Evolutionary conservation across 2,113 vertebrate genomes (phyloP), one percentile per base, ranked within the genome.

Genomic region (Hemichromis elongatus): DNA sequence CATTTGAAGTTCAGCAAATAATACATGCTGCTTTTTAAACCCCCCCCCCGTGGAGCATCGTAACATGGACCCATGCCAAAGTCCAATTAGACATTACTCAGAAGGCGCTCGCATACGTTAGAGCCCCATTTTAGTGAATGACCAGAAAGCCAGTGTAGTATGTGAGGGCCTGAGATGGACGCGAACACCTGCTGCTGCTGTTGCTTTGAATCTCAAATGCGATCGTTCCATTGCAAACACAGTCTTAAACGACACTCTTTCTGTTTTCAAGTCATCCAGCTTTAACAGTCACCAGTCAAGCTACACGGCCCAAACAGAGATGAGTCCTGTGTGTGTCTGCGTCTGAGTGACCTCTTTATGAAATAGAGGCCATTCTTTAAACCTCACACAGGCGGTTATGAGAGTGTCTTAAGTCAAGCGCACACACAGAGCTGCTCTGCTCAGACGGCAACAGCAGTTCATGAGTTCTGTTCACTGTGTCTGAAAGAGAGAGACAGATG

Each of bases 141-240:
- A 47, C 3, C 12, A 70, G 75, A 66, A 3, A 13, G 16, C 75
- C 13, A 83, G 21, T 50, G n/a, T 47, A 50, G 16, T 50, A 50
- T 0, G 6, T 30, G 6, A 50, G 24, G 30, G 26, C 6, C 37
- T 13, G 4, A 33, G 13, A 68, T 26, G 6, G 26, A 28, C 55
- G 33, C 19, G 37, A 26, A 66, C 40, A 24, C 21, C 6, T 2
- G 10, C 21, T 37, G 26, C 21, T 37, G 21, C 21, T 77, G 47
- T 30, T 85, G 30, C 28, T 89, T 89, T 91, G 54, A 82, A 70
- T 86, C 63, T 85, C 84, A 85, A 79, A 88, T 86, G 54, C 40
- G 5, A 57, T 66, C 9, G 2, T 66, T 10, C 13, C 45, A 57
- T 24, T 14, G 18, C 26, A 52, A n/a, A 35, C 45, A 28, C 12